phyloP scores from a whole-genome alignment of 2,113 vertebrate genomes.

The Harpagus bidentatus region DNA sequence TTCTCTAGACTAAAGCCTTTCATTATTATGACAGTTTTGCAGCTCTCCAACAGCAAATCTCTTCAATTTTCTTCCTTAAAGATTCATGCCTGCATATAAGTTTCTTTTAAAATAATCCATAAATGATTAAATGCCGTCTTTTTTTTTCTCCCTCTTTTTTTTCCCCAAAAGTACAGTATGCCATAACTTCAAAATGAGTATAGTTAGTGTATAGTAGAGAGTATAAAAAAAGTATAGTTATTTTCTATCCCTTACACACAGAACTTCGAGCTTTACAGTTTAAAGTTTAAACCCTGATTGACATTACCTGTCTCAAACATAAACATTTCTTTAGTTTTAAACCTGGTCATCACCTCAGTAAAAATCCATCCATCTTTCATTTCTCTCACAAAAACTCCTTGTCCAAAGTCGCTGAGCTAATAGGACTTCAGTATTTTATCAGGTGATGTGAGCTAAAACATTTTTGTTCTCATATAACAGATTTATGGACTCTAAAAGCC shows the following conservation, averaged over 20 bases:
- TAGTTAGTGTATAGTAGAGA: no score
- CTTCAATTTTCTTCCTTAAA: not conserved
- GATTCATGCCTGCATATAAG: not conserved
- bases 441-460: not conserved
- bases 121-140: not conserved
- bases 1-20: not conserved
- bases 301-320: not conserved
- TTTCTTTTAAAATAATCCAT: not conserved
- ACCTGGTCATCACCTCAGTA: not conserved
- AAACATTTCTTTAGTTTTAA: not conserved
- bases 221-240: not conserved
- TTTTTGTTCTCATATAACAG: not conserved
- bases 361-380: not conserved
- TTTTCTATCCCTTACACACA: not conserved
- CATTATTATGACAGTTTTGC: not conserved
- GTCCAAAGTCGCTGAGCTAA: not conserved
- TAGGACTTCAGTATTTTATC: not conserved
- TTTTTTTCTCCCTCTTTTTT: fast-evolving
- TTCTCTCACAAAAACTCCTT: not conserved
- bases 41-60: not conserved
- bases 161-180: not conserved
- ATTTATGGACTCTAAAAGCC: slow-evolving; percentile 39
- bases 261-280: not conserved
- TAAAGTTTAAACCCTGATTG: not conserved
- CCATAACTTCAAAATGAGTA: not conserved